Conservation (phyloP, 2,888 invertebrate species). For the Hylaea fasciaria region DNA sequence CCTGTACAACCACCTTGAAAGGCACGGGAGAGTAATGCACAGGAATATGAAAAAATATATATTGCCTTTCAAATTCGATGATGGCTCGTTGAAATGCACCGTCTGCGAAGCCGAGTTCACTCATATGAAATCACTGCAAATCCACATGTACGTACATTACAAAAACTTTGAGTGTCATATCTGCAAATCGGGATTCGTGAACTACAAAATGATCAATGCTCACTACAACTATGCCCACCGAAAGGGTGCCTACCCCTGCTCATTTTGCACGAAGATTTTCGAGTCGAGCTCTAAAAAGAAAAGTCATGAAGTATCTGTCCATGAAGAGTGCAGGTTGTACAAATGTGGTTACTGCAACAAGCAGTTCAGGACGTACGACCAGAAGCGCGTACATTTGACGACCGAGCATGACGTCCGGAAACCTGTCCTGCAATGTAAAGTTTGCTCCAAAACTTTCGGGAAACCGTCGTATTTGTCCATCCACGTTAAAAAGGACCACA, state of each 20-base stretch:
- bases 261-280: constrained; percentile 69
- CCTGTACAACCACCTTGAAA: constrained; percentile 40
- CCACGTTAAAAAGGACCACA: constrained; percentile 50
- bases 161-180: constrained; percentile 59
- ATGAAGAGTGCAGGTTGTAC: constrained; percentile 36
- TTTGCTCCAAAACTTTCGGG: constrained; percentile 48
- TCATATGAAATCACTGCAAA: constrained; percentile 34
- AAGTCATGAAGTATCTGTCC: constrained; percentile 66
- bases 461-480: constrained; percentile 39
- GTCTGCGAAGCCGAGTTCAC: constrained; percentile 33
- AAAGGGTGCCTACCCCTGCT: constrained; percentile 55
- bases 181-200: constrained; percentile 62
- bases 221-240: constrained; percentile 54
- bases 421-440: constrained; percentile 43
- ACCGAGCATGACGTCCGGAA: constrained; percentile 45
- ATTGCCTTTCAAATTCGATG: constrained; percentile 45
- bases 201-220: constrained; percentile 46
- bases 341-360: constrained; percentile 57
- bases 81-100: constrained; percentile 34
- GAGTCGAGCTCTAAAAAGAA: constrained; percentile 66
- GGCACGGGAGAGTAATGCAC: constrained; percentile 39
- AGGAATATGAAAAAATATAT: constrained; percentile 48
- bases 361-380: constrained; percentile 46
- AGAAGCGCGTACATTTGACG: constrained; percentile 48
- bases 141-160: constrained; percentile 54